A percentile compares a stretch with the other conserved stretches of the same genome.
Conservation (phyloP, 37 sponge, comb jelly and placozoan genomes). For the Chondrosia reniformis region DNA sequence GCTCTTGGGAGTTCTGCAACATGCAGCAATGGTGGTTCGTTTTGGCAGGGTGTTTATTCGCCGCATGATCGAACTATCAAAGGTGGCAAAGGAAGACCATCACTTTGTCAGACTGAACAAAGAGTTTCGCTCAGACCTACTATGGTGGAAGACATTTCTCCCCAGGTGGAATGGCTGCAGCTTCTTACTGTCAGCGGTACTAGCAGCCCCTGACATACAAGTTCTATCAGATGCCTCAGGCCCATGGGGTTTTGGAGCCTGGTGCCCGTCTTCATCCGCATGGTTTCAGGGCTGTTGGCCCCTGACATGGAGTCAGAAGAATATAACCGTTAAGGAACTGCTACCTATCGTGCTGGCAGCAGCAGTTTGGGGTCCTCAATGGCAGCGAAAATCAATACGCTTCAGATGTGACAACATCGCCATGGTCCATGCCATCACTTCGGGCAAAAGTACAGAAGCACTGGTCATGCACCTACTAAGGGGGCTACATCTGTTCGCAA, state of each 20-base stretch:
- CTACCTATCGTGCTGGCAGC: not conserved
- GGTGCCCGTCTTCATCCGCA: too few species aligned
- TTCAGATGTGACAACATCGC: slow-evolving; percentile 7
- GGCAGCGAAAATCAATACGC: not conserved
- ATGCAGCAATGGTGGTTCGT: slow-evolving; percentile 32
- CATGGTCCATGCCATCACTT: not conserved
- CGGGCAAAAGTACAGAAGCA: not conserved
- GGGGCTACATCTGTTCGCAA: not conserved
- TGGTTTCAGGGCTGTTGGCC: slow-evolving; percentile 18
- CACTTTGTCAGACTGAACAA: slow-evolving; percentile 24
- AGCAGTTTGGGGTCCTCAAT: not conserved
- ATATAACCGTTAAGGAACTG: slow-evolving; percentile 5
- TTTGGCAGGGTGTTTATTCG: slow-evolving; percentile 13
- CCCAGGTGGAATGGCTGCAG: not conserved
- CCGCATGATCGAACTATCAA: slow-evolving; percentile 15
- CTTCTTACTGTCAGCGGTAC: not conserved
- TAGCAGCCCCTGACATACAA: not conserved
- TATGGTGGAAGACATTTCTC: not conserved
- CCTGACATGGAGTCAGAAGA: not conserved
- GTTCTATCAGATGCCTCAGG: slow-evolving; percentile 8
- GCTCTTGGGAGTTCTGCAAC: slow-evolving; percentile 24
- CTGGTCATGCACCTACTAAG: slow-evolving; percentile 7
- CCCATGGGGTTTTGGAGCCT: slow-evolving; percentile 7
- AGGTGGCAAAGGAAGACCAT: not conserved
- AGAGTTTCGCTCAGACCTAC: slow-evolving; percentile 32